Evolutionary conservation across 2,113 vertebrate species (phyloP).

Genomic region (Laticauda laticaudata): DNA sequence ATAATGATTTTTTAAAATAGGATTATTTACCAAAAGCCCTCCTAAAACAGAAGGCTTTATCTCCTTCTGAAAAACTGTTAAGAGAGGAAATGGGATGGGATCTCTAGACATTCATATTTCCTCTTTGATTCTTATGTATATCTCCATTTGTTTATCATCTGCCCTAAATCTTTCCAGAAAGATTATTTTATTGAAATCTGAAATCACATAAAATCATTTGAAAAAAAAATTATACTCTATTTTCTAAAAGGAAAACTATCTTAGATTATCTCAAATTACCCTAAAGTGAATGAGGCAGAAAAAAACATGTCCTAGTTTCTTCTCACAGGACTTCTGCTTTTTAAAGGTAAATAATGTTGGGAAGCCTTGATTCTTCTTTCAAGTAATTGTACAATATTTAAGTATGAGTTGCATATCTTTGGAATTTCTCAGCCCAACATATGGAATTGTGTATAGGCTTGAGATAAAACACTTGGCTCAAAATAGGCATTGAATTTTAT

Average conservation of each 20-base stretch:
- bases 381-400: not conserved
- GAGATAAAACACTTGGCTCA: not conserved
- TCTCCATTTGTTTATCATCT: not conserved
- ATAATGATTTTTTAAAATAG: not conserved
- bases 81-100: not conserved
- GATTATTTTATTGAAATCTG: not conserved
- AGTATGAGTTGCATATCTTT: not conserved
- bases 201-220: not conserved
- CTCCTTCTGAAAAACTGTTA: not conserved
- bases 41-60: not conserved
- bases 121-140: not conserved
- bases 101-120: not conserved
- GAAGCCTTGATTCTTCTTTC: not conserved
- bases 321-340: not conserved
- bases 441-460: not conserved
- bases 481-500: not conserved
- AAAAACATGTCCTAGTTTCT: not conserved
- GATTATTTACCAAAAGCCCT: not conserved
- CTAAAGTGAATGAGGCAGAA: not conserved
- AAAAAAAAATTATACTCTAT: not conserved
- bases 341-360: not conserved
- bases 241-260: not conserved
- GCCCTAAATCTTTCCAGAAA: not conserved
- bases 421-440: rapidly evolving
- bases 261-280: not conserved